A percentile compares a stretch with the other conserved stretches of the same genome.
Evolutionary conservation across 2,888 invertebrate species (phyloP).

Genomic region (Trissolcus brochymenae): DNA sequence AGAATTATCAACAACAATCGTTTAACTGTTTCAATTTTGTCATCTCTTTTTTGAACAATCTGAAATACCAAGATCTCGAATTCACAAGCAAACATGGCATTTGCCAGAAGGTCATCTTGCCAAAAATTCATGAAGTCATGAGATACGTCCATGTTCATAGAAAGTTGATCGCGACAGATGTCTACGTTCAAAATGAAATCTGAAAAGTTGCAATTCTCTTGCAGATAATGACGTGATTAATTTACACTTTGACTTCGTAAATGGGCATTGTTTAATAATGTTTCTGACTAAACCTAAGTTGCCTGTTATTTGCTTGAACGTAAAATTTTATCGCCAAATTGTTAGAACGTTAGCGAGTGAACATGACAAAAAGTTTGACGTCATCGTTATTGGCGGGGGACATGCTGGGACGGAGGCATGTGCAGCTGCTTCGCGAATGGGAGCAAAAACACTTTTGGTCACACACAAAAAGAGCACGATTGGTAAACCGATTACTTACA

Average conservation of each 20-base stretch:
- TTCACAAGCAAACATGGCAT: constrained; percentile 77
- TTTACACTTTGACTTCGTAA: constrained; percentile 4
- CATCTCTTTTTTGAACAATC: constrained; percentile 84
- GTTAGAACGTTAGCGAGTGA: constrained; percentile 35
- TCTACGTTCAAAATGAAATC: constrained; percentile 73
- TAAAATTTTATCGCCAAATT: constrained; percentile 49
- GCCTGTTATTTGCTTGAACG: constrained; percentile 22
- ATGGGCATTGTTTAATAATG: constrained; percentile 49
- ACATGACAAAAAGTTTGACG: constrained; percentile 79
- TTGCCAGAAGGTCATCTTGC: constrained; percentile 89
- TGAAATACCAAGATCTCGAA: constrained; percentile 78
- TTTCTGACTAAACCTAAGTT: constrained; percentile 47
- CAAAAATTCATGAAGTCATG: constrained; percentile 87
- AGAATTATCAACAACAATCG: constrained; percentile 84
- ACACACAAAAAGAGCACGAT: constrained; percentile 91
- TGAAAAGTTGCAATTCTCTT: neutral
- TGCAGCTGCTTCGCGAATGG: constrained; percentile 89
- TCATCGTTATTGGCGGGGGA: constrained; percentile 92
- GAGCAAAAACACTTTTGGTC: constrained; percentile 85
- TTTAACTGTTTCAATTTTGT: constrained; percentile 94
- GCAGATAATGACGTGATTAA: neutral
- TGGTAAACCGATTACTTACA: constrained; percentile 77
- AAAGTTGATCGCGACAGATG: constrained; percentile 80
- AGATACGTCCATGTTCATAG: constrained; percentile 91
- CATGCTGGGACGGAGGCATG: constrained; percentile 95